phyloP scores from a whole-genome alignment of 2,888 invertebrate genomes.

The Horisme vitalbata region DNA sequence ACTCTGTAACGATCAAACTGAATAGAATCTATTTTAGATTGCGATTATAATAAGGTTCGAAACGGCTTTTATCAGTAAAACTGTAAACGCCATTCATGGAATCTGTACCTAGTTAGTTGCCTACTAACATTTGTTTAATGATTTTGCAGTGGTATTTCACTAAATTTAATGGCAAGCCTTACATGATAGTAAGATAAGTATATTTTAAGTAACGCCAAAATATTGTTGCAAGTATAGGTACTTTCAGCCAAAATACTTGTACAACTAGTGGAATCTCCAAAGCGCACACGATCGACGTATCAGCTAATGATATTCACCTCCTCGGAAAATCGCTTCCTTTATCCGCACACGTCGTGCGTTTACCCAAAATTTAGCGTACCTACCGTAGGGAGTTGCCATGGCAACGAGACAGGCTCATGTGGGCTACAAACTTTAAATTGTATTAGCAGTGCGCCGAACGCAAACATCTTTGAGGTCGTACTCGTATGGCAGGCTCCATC shows the following conservation, averaged over 20 bases:
- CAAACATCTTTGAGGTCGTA: conserved; percentile 59
- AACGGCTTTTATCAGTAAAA: too few species aligned
- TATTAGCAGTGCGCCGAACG: conserved; percentile 67
- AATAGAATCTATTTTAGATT: too few species aligned
- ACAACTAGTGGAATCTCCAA: conserved; percentile 56
- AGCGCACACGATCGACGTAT: conserved; percentile 52
- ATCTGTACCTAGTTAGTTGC: too few species aligned
- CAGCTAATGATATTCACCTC: conserved; percentile 79
- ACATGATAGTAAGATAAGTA: too few species aligned
- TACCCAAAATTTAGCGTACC: conserved; percentile 66
- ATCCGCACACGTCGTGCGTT: conserved; percentile 69
- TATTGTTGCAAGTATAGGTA: too few species aligned
- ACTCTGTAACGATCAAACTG: too few species aligned
- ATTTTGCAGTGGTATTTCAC: too few species aligned
- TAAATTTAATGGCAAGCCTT: too few species aligned
- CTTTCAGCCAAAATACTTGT: conserved; percentile 26
- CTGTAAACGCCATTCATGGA: too few species aligned
- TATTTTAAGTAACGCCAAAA: too few species aligned
- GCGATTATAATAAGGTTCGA: too few species aligned
- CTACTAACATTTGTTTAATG: too few species aligned
- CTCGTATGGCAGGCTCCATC: conserved; percentile 37
- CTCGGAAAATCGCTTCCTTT: conserved; percentile 77
- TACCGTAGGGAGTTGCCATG: conserved; percentile 72
- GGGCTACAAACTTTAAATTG: conserved; percentile 80
- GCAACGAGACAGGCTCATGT: conserved; percentile 76